phyloP scores from a whole-genome alignment of 2,888 invertebrate genomes.

The Pristionchus fissidentatus region DNA sequence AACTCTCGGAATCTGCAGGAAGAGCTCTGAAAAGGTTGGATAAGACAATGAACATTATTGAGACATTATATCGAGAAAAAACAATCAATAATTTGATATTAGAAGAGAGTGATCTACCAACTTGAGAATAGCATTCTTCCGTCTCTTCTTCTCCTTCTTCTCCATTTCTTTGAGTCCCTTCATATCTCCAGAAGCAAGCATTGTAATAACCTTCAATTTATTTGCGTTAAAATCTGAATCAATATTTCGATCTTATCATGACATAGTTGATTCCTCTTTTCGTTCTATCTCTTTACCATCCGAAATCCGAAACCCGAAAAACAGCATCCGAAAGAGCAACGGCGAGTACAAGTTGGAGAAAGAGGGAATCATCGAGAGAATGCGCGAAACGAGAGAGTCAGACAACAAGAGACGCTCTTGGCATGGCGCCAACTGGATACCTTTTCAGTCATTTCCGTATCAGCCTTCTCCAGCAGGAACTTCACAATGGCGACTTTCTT shows the following conservation, averaged over 20 bases:
- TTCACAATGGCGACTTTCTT: slow-evolving; percentile 49
- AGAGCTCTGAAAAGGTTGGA: slow-evolving; percentile 9
- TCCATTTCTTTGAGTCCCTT: slow-evolving; percentile 42
- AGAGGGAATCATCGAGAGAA: background rate
- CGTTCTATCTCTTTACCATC: too few species aligned
- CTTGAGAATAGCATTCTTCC: slow-evolving; percentile 41
- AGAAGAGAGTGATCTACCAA: background rate
- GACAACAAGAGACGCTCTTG: background rate
- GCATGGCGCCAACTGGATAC: too few species aligned
- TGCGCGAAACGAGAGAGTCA: background rate
- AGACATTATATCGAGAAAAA: background rate
- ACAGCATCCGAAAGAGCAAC: background rate
- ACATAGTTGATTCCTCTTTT: background rate
- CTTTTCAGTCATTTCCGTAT: slow-evolving; percentile 45
- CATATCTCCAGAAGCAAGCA: slow-evolving; percentile 46
- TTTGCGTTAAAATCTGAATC: too few species aligned
- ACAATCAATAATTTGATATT: background rate
- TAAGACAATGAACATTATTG: background rate
- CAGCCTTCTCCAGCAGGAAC: slow-evolving; percentile 48
- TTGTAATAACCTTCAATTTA: slow-evolving; percentile 44
- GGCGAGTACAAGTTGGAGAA: too few species aligned
- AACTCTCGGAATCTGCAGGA: background rate
- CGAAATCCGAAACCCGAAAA: too few species aligned
- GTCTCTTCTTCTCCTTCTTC: slow-evolving; percentile 33
- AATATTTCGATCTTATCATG: background rate